A percentile compares a stretch with the other conserved stretches of the same genome.
phyloP scores from a whole-genome alignment of 2,888 invertebrate species.

The Tuberolachnus salignus region DNA sequence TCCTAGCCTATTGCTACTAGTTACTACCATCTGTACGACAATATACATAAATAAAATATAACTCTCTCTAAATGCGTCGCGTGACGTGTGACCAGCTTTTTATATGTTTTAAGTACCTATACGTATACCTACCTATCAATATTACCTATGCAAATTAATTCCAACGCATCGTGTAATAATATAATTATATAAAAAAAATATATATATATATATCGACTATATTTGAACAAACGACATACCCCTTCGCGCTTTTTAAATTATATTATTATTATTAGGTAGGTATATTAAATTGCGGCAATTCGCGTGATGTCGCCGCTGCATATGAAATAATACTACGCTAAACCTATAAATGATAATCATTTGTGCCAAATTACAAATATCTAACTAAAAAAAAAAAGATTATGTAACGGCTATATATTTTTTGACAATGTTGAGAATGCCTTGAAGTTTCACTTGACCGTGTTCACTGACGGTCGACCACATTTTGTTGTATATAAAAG shows the following conservation, averaged over 20 bases:
- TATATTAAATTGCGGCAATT: no score
- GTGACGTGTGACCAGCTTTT: background rate
- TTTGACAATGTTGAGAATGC: conserved; percentile 56
- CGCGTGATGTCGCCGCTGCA: no score
- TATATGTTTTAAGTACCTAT: background rate
- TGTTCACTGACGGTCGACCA: conserved; percentile 56
- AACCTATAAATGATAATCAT: conserved; percentile 16
- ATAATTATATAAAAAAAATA: no score
- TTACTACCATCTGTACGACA: background rate
- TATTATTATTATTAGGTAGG: no score
- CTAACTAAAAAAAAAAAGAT: conserved; percentile 7
- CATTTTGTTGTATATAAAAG: conserved; percentile 45
- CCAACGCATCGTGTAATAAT: background rate
- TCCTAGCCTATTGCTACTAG: background rate
- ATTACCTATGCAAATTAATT: conserved; percentile 1
- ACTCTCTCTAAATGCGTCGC: background rate
- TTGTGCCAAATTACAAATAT: conserved; percentile 53
- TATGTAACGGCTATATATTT: conserved; percentile 38
- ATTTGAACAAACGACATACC: background rate
- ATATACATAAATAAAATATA: background rate
- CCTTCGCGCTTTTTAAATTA: background rate
- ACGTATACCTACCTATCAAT: no score
- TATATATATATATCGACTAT: no score
- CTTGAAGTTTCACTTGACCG: conserved; percentile 56
- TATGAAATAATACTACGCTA: conserved; percentile 8